A percentile compares a stretch with the other conserved stretches of the same genome.
Evolutionary conservation across 2,113 vertebrate genomes (phyloP).

Genomic region (Tachysurus vachellii): DNA sequence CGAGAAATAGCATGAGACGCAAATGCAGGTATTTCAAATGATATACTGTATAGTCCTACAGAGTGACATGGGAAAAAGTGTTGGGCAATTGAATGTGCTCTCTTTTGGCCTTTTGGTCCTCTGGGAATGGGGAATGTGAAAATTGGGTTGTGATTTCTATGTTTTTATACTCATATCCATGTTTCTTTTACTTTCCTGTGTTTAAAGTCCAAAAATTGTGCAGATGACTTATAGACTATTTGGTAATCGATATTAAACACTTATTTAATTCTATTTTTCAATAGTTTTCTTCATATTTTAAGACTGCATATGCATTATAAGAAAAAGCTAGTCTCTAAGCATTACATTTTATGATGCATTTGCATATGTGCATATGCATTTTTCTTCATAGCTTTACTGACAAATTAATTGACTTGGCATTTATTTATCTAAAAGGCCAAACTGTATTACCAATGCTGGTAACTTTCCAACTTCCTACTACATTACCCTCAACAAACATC

Average conservation of each 20-base stretch:
- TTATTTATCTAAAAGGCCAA: conserved; percentile 13
- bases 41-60: neutral
- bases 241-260: neutral
- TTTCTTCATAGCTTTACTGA: neutral
- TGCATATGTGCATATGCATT: neutral
- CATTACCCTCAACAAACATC: neutral
- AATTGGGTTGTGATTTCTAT: neutral
- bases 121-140: neutral
- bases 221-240: neutral
- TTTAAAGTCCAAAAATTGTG: neutral
- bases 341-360: neutral
- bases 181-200: neutral
- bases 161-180: neutral
- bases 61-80: neutral
- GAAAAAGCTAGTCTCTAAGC: neutral
- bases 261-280: neutral
- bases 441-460: neutral
- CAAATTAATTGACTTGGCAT: neutral
- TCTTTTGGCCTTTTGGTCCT: too few relatives aligned
- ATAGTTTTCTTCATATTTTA: neutral
- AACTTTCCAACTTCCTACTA: conserved; percentile 7
- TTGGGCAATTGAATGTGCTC: neutral
- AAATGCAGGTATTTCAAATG: neutral
- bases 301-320: neutral
- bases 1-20: neutral